phyloP scores from a whole-genome alignment of 2,888 invertebrate genomes.

The Drosophila leonis region DNA sequence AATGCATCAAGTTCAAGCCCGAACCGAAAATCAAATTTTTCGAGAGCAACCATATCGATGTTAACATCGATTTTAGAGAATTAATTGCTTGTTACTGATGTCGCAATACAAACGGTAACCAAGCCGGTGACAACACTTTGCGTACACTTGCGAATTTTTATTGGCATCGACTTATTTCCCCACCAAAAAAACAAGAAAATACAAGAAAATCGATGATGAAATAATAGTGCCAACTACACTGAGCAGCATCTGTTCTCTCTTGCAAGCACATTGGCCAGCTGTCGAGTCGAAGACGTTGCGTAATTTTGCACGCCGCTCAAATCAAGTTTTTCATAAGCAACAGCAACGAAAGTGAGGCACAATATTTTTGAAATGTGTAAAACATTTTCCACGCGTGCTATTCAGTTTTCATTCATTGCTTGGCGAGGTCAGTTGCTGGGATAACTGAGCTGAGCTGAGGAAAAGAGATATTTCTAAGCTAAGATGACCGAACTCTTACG shows the following conservation, averaged over 20 bases:
- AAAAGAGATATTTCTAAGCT: not conserved
- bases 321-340: constrained; percentile 64
- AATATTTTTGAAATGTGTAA: constrained; percentile 65
- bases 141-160: constrained; percentile 48
- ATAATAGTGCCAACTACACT: constrained; percentile 35
- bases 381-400: constrained; percentile 43
- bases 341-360: constrained; percentile 57
- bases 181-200: constrained; percentile 44
- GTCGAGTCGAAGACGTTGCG: constrained; percentile 45
- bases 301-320: constrained; percentile 61
- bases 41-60: constrained; percentile 13
- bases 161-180: constrained; percentile 54
- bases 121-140: constrained; percentile 64
- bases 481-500: constrained; percentile 38
- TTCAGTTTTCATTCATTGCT: constrained; percentile 62
- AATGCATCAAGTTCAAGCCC: constrained; percentile 43
- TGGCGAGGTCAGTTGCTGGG: constrained; percentile 46
- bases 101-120: constrained; percentile 42
- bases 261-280: constrained; percentile 42
- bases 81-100: constrained; percentile 36
- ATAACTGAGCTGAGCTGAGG: constrained; percentile 7
- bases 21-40: not conserved
- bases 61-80: constrained; percentile 22
- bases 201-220: constrained; percentile 56
- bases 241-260: constrained; percentile 64